phyloP scores from a whole-genome alignment of 2,888 invertebrate species.

The Oxyscelio sp. region DNA sequence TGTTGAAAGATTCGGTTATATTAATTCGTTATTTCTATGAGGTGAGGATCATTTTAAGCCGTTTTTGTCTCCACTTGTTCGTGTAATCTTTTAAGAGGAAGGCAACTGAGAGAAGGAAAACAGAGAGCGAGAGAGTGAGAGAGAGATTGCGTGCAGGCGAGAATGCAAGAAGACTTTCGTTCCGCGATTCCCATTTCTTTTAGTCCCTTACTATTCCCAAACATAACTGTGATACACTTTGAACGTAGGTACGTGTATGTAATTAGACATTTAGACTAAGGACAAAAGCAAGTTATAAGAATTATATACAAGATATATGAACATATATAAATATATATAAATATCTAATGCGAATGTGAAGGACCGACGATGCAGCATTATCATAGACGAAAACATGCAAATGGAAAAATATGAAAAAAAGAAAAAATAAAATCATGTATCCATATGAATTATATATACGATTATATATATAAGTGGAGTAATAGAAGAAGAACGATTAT shows the following conservation, averaged over 20 bases:
- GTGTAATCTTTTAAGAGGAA: no score
- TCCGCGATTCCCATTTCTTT: conserved; percentile 72
- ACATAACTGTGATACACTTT: conserved; percentile 88
- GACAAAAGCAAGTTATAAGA: conserved; percentile 72
- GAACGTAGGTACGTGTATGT: conserved; percentile 82
- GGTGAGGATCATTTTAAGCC: no score
- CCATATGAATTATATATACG: conserved; percentile 73
- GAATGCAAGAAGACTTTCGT: conserved; percentile 8
- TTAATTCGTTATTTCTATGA: no score
- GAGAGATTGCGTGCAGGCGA: no score
- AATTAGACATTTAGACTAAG: conserved; percentile 85
- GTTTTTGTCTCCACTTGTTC: no score
- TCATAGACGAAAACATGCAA: conserved; percentile 58
- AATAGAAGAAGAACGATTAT: conserved; percentile 83
- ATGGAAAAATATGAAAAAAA: conserved; percentile 48
- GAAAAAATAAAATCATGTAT: conserved; percentile 36
- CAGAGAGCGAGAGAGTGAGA: no score
- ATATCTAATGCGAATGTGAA: conserved; percentile 32
- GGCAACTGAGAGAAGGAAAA: no score
- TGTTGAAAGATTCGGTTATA: no score
- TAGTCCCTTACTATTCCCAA: conserved; percentile 84
- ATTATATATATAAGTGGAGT: conserved; percentile 83
- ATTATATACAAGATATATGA: conserved; percentile 54
- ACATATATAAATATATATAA: conserved; percentile 45
- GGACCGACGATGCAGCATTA: conserved; percentile 71